Percentiles rank a stretch among this genome's conserved stretches.
Conservation (phyloP, 2,113 vertebrate genomes). For the Raphicerus campestris region DNA sequence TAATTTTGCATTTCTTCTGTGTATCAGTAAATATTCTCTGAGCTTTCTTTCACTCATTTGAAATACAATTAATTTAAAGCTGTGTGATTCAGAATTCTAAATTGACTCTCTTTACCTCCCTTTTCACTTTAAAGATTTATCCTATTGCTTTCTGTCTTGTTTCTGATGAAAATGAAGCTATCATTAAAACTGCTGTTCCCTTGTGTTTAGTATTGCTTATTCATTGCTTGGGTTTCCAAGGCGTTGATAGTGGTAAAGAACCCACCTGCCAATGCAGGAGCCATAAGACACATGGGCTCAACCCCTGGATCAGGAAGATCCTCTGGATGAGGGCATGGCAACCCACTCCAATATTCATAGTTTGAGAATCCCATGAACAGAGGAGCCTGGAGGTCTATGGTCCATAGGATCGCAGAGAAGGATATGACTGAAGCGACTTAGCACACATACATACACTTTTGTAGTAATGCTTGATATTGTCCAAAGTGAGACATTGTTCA, state of each 20-base stretch:
- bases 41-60: not conserved
- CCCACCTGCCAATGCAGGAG: not conserved
- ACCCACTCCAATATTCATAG: not conserved
- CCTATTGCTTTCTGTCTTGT: not conserved
- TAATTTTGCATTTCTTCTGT: not conserved
- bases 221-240: not conserved
- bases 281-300: not conserved
- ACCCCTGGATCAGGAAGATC: not conserved
- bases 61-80: not conserved
- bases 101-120: not conserved
- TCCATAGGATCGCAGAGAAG: not conserved
- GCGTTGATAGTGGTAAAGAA: not conserved
- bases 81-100: not conserved
- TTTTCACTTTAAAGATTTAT: not conserved
- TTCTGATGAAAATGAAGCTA: not conserved
- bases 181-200: not conserved
- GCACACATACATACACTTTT: not conserved
- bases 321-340: not conserved
- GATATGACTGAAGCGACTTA: not conserved
- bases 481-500: not conserved
- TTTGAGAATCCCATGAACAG: not conserved
- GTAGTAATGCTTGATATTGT: not conserved
- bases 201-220: not conserved
- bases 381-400: not conserved
- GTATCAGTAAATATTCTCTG: not conserved